These are phyloP conservation scores for Caenorhabditis parvicauda DNA, from an alignment of 2,888 invertebrate genomes.

Conservation along the genomic window DNA sequence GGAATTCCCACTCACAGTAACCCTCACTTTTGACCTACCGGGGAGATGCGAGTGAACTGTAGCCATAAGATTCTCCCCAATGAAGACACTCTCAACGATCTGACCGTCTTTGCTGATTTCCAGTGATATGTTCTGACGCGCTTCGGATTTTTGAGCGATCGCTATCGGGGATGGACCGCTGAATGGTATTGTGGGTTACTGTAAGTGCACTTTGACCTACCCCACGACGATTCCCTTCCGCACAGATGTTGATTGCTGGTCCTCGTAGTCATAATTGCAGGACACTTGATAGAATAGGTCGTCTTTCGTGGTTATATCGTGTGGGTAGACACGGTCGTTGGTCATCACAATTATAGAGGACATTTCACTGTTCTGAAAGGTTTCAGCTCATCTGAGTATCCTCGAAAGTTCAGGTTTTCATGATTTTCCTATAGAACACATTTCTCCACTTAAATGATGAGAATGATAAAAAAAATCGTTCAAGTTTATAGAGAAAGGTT, in stretches of 20 bases:
- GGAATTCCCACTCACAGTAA: slow-evolving; percentile 15
- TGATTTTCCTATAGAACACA: too few species aligned
- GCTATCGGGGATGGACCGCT: slow-evolving; percentile 53
- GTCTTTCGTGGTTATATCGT: slow-evolving; percentile 60
- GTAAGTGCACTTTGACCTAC: slow-evolving; percentile 12
- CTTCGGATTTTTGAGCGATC: slow-evolving; percentile 25
- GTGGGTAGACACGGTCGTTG: slow-evolving; percentile 57
- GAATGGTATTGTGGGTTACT: slow-evolving; percentile 8
- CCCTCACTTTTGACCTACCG: slow-evolving; percentile 8
- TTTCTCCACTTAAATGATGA: too few species aligned
- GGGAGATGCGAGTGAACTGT: slow-evolving; percentile 49
- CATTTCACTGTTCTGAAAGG: slow-evolving; percentile 45
- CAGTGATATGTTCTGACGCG: slow-evolving; percentile 38
- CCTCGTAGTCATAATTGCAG: slow-evolving; percentile 25
- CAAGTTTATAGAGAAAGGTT: too few species aligned
- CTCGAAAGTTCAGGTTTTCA: too few species aligned
- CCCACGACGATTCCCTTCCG: slow-evolving; percentile 54
- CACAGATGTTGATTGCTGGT: slow-evolving; percentile 29
- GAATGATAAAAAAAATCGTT: too few species aligned
- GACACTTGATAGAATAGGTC: slow-evolving; percentile 46
- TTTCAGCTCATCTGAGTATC: too few species aligned
- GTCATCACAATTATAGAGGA: slow-evolving; percentile 55
- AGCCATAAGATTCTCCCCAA: slow-evolving; percentile 56
- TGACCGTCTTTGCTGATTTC: slow-evolving; percentile 50
- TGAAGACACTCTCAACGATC: slow-evolving; percentile 53